Evolutionary conservation across 53 echinoderm and acorn worm species (phyloP).

Genomic region (Henricia sp.): DNA sequence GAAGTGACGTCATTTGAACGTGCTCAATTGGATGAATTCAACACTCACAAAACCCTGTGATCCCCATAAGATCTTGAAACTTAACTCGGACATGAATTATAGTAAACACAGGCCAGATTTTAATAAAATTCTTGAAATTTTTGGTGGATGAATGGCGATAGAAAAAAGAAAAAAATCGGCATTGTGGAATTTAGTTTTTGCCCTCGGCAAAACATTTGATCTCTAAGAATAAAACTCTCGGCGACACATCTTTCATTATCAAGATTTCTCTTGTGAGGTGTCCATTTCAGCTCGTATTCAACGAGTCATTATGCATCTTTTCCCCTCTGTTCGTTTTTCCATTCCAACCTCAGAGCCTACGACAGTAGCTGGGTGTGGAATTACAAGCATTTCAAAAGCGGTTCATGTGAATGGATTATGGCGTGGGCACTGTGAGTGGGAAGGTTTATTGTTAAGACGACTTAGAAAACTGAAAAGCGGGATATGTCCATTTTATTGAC

Average conservation of each 20-base stretch:
- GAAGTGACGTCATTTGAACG: no score
- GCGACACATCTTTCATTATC: not conserved
- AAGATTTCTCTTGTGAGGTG: not conserved
- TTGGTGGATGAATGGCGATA: not conserved
- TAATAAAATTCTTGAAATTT: no score
- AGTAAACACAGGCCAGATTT: no score
- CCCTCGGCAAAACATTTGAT: not conserved
- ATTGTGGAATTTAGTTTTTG: no score
- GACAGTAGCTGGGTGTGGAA: not conserved
- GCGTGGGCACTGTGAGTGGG: conserved; percentile 33
- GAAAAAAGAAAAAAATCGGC: not conserved
- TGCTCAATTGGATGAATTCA: no score
- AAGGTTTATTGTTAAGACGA: not conserved
- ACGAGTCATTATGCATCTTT: not conserved
- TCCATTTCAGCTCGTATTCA: conserved; percentile 1
- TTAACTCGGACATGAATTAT: no score
- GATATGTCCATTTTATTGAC: no score
- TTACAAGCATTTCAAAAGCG: conserved; percentile 1
- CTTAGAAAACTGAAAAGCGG: not conserved
- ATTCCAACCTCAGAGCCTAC: not conserved
- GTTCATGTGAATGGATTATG: conserved; percentile 4
- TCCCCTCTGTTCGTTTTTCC: not conserved
- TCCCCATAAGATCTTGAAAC: no score
- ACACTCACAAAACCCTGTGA: no score
- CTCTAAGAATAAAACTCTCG: not conserved